Evolutionary conservation across 1,140 invertebrate genomes (phyloP).

Genomic region (Brachionus rotundiformis): DNA sequence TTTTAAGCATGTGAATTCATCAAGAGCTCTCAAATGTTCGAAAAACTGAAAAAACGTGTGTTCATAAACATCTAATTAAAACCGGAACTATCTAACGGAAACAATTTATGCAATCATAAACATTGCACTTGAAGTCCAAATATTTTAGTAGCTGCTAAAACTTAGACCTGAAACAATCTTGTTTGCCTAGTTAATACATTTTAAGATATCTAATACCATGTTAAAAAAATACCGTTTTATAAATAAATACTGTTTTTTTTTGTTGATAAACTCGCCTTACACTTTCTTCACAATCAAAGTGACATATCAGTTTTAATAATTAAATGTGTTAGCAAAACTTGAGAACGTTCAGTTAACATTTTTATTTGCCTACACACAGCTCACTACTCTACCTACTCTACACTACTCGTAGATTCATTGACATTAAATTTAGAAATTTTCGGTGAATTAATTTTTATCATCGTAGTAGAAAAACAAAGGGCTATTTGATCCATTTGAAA

Average conservation of each 20-base stretch:
- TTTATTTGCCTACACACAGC: too few relatives aligned
- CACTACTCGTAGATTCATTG: too few relatives aligned
- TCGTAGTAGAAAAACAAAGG: slow-evolving; percentile 17
- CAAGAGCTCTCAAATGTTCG: slow-evolving; percentile 16
- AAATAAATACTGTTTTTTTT: slow-evolving; percentile 16
- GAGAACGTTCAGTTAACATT: neutral
- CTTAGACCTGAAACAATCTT: neutral
- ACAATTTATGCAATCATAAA: slow-evolving; percentile 9
- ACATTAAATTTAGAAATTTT: slow-evolving; percentile 15
- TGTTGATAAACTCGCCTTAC: neutral
- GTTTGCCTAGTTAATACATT: neutral
- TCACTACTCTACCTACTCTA: too few relatives aligned
- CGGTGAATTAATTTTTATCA: slow-evolving; percentile 38
- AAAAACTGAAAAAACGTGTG: slow-evolving; percentile 33
- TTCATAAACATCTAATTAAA: slow-evolving; percentile 23
- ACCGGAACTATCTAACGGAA: slow-evolving; percentile 25
- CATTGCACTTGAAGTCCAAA: slow-evolving; percentile 36
- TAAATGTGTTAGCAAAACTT: neutral
- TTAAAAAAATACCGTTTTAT: neutral
- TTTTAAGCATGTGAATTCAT: slow-evolving; percentile 32
- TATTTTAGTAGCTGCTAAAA: slow-evolving; percentile 39
- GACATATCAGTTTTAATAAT: neutral
- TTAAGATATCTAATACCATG: neutral
- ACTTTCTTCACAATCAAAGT: neutral
- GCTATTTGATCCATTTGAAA: slow-evolving; percentile 21